Evolutionary conservation across 2,113 vertebrate species (phyloP).

Genomic region (Trematocara unimaculatum): DNA sequence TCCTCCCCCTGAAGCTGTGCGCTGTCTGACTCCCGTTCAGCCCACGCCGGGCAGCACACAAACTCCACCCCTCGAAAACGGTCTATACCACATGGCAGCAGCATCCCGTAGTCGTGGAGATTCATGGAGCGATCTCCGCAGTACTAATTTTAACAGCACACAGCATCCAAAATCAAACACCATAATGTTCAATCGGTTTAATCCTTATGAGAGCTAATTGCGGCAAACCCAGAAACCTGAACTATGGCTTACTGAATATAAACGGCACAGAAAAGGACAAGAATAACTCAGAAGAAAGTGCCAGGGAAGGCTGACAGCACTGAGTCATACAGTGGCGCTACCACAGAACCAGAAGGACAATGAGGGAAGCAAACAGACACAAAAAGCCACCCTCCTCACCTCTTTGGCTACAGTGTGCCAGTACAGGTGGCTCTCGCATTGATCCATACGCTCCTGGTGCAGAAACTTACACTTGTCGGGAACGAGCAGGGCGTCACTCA

Average conservation of each 20-base stretch:
- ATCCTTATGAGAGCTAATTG: background rate
- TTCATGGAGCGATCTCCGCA: slow-evolving; percentile 95
- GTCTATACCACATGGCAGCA: slow-evolving; percentile 93
- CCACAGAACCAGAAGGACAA: background rate
- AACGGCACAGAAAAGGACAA: background rate
- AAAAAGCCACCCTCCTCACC: slow-evolving; percentile 62
- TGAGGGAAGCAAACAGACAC: background rate
- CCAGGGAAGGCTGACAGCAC: background rate
- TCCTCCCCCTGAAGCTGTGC: slow-evolving; percentile 84
- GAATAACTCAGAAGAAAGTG: background rate
- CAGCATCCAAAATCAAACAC: background rate
- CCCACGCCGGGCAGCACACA: slow-evolving; percentile 89
- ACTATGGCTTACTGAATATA: background rate
- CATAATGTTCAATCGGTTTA: background rate
- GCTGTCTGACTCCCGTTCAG: slow-evolving; percentile 78
- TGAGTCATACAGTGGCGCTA: background rate
- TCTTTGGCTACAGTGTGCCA: slow-evolving; percentile 98
- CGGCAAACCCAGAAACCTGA: background rate
- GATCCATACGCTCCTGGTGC: slow-evolving; percentile 95
- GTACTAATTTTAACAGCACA: slow-evolving; percentile 64
- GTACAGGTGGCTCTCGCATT: slow-evolving; percentile 95
- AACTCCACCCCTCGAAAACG: slow-evolving; percentile 96
- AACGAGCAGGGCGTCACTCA: slow-evolving; percentile 93
- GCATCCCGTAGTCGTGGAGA: slow-evolving; percentile 93
- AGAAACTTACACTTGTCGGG: slow-evolving; percentile 98